Evolutionary conservation across 2,888 invertebrate species (phyloP), one percentile per base, ranked within the genome.

Genomic region (Matsumyia berberina): DNA sequence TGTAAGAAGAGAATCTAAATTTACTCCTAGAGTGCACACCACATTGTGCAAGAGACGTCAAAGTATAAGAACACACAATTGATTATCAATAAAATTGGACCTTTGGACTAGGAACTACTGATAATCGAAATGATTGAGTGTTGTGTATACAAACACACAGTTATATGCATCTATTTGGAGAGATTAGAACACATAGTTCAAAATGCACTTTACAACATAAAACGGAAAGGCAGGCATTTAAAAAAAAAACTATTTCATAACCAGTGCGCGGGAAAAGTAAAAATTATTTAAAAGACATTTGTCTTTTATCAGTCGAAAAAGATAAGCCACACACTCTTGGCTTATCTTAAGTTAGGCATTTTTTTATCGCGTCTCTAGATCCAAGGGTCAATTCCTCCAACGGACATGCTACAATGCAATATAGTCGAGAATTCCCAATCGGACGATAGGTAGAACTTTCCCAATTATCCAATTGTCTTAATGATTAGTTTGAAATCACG

Each of bases 331-430:
- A 35, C 35, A 64, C 44, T 44, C 9, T 3, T 17, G n/a, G n/a
- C 46, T 64, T 64, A 64, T 49, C 64, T 49, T 12, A 24, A 37
- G 19, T 49, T 37, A 12, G 49, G 49, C 35, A 7, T 49, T 49
- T 64, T 29, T 9, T 15, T 17, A 73, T 73, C 53, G 53, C 15
- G 42, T 55, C 6, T 35, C 7, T 8, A 29, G 44, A 64, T 73
- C 33, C 73, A 73, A 73, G 62, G 73, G 64, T 73, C 73, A 73
- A 33, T 64, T 55, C 35, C 53, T 55, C 35, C 8, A 11, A 33
- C 33, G 37, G 15, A 19, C 12, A 51, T 51, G 49, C 24, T 49
- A 37, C 37, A 51, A 12, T 37, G 24, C 1, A 7, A 37, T 33
- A n/a, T 29, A 19, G 7, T 39, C 39, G 29, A 51, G 37, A 66